Conservation (phyloP, 1,140 invertebrate genomes). For the Atta texana region DNA sequence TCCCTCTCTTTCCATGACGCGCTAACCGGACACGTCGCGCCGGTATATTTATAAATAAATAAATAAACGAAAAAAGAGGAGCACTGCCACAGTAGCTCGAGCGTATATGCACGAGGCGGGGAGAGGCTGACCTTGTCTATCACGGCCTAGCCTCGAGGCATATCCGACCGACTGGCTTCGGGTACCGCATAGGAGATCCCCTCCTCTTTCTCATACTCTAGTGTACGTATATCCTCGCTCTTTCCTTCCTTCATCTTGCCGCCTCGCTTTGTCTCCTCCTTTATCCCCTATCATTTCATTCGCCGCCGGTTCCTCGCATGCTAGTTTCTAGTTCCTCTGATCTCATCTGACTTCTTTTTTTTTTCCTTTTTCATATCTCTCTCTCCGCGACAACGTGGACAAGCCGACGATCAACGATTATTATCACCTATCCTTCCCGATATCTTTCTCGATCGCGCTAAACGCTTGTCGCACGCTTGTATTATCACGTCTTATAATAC, state of each 20-base stretch:
- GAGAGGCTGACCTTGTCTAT: conserved; percentile 87
- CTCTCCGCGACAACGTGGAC: neutral
- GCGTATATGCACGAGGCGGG: conserved; percentile 58
- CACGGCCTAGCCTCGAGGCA: conserved; percentile 85
- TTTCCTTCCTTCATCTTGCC: conserved; percentile 38
- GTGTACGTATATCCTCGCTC: conserved; percentile 37
- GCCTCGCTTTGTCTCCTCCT: conserved; percentile 60
- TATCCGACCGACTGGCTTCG: conserved; percentile 85
- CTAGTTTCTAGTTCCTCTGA: conserved; percentile 60
- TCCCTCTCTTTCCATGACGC: conserved; percentile 41
- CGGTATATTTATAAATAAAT: conserved; percentile 82
- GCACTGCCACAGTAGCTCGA: conserved; percentile 71
- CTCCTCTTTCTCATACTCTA: conserved; percentile 47
- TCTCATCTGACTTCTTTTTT: conserved; percentile 57
- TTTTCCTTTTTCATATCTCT: neutral
- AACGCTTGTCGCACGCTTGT: neutral
- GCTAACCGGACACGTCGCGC: conserved; percentile 49
- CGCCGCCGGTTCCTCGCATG: conserved; percentile 60
- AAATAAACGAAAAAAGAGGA: conserved; percentile 78
- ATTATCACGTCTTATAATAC: neutral
- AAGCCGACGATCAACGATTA: conserved; percentile 40
- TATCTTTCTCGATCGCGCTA: conserved; percentile 2
- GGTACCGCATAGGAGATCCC: conserved; percentile 83
- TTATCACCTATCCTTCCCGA: conserved; percentile 21
- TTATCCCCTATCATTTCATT: conserved; percentile 23